Evolutionary conservation across 2,888 invertebrate genomes (phyloP).

Genomic region (Protonemura montana): DNA sequence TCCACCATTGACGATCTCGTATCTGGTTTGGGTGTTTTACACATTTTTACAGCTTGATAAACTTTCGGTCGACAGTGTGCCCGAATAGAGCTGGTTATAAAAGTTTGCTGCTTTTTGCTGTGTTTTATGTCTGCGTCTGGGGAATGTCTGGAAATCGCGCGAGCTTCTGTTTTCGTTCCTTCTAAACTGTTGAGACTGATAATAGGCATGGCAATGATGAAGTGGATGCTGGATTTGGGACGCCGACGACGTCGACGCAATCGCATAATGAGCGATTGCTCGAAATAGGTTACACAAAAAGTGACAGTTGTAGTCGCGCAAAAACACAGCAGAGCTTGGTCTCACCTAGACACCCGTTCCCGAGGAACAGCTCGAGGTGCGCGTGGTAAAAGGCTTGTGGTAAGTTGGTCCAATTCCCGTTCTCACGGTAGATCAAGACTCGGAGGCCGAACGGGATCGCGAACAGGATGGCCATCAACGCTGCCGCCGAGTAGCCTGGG

Average conservation of each 20-base stretch:
- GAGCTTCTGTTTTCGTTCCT: background rate
- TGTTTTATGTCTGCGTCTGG: background rate
- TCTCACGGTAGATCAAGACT: conserved; percentile 70
- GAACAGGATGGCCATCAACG: conserved; percentile 74
- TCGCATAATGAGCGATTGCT: background rate
- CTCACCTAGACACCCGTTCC: conserved; percentile 73
- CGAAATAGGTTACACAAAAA: background rate
- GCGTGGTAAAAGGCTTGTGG: conserved; percentile 73
- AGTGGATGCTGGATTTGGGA: background rate
- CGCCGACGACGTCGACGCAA: background rate
- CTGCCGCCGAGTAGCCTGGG: conserved; percentile 79
- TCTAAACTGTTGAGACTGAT: background rate
- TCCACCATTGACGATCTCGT: background rate
- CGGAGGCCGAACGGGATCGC: conserved; percentile 74
- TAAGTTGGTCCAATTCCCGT: conserved; percentile 70
- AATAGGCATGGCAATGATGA: background rate
- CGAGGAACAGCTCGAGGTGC: conserved; percentile 74
- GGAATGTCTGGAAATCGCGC: background rate
- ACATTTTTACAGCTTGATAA: background rate
- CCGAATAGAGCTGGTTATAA: background rate
- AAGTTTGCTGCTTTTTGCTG: background rate
- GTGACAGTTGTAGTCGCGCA: background rate
- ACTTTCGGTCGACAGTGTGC: background rate
- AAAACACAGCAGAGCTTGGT: background rate
- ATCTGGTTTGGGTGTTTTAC: background rate